phyloP scores from a whole-genome alignment of 2,888 invertebrate genomes.

The Eupithecia tripunctaria region DNA sequence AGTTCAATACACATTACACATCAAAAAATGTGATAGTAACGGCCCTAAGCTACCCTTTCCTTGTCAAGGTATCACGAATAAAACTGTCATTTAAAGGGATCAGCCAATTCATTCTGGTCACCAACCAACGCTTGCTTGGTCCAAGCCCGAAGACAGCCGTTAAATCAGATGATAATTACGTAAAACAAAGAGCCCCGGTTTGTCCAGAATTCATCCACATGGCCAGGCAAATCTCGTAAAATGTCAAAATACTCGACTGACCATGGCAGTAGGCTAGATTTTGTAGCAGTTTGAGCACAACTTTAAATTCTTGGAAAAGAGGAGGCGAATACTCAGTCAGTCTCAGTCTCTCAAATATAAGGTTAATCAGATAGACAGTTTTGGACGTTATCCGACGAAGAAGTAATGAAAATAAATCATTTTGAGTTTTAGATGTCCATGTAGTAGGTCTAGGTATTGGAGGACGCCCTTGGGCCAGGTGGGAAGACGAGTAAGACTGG shows the following conservation, averaged over 20 bases:
- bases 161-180: background rate
- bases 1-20: background rate
- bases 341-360: background rate
- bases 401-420: too few relatives aligned
- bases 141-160: background rate
- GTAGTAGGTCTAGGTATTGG: too few relatives aligned
- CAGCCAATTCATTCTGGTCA: too few relatives aligned
- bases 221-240: background rate
- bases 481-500: too few relatives aligned
- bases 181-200: background rate
- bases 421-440: too few relatives aligned
- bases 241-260: background rate
- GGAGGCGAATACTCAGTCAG: background rate
- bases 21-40: background rate
- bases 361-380: background rate
- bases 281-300: background rate
- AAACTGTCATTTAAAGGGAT: too few relatives aligned
- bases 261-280: background rate
- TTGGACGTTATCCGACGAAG: background rate
- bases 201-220: background rate
- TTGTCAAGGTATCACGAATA: too few relatives aligned
- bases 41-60: background rate
- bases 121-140: background rate
- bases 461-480: too few relatives aligned
- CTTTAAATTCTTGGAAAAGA: background rate